phyloP scores from a whole-genome alignment of 64 coral and sea anemone species.

The Hydrozoanthus tunicans region DNA sequence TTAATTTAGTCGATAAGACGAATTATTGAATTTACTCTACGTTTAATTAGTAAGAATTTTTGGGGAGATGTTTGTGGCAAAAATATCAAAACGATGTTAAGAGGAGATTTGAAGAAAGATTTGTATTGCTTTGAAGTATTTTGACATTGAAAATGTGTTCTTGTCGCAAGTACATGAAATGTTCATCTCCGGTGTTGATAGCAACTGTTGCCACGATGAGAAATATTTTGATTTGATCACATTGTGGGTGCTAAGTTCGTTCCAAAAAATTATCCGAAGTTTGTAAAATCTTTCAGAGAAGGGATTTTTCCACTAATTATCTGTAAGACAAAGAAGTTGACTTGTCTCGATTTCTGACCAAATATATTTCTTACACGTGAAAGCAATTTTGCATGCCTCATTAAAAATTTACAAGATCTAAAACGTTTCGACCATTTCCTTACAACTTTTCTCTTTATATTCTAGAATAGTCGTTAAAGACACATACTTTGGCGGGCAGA shows the following conservation, averaged over 20 bases:
- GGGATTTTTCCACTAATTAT: not conserved
- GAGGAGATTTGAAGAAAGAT: not conserved
- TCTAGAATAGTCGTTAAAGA: not conserved
- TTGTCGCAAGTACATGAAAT: not conserved
- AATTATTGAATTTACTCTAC: not conserved
- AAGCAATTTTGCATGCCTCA: not conserved
- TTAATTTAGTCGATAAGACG: not conserved
- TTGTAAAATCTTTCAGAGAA: too few species aligned
- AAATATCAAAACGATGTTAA: not conserved
- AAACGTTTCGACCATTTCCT: not conserved
- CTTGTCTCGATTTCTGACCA: not conserved
- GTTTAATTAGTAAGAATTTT: not conserved
- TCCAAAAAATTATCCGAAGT: not conserved
- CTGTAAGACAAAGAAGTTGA: not conserved
- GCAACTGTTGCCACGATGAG: conserved; percentile 36
- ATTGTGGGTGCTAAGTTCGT: not conserved
- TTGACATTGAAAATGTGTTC: not conserved
- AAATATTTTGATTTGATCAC: conserved; percentile 13
- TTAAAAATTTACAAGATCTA: conserved; percentile 32
- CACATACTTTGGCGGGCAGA: not conserved
- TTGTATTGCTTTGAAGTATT: not conserved
- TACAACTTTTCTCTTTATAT: not conserved
- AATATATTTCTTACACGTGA: not conserved
- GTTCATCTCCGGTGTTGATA: not conserved
- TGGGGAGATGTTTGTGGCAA: too few species aligned